Evolutionary conservation across 2,888 invertebrate genomes (phyloP), one percentile per base, ranked within the genome.

Genomic region (Torymus tubicola): DNA sequence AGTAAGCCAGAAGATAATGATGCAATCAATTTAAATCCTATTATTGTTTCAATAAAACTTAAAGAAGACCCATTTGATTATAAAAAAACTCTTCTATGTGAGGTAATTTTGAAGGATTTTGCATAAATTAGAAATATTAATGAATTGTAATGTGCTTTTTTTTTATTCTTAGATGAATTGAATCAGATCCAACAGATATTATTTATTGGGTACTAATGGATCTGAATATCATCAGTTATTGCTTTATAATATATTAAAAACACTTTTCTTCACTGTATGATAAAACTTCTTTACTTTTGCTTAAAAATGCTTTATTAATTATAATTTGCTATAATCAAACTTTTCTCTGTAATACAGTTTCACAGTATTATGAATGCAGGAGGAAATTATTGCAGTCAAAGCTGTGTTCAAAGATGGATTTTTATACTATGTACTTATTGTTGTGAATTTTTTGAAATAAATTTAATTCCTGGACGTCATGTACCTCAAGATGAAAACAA

Each of bases 1-100:
- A 75, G 82, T 53, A 63, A 58, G 0, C 5, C 52, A 21, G 79
- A 80, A 31, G 67, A 14, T 60, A 57, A 8, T 52, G 68, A 18
- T 11, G 21, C 65, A 63, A 75, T 24, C 18, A 11, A 63, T 16
- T 83, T 84, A 16, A 78, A 82, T 0, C 3, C 53, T 0, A 69
- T 80, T 11, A 16, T 90, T 14, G 89, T 89, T 11, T 84, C 86
- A 16, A 78, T 84, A 0, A 90, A 90, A 81, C 84, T 92, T n/a
- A 86, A 86, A 13, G 91, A 90, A 78, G 91, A 92, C 80, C 65
- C 85, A 0, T 91, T 90, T 81, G 85, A 86, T 21, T 88, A 86
- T 64, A 85, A 85, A 2, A 77, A 80, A 5, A 86, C 88, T 3
- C 86, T 91, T 42, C 89, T 89, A 18, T 92, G 92, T 76, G 84